phyloP scores from a whole-genome alignment of 2,113 vertebrate genomes.

The Strix uralensis region DNA sequence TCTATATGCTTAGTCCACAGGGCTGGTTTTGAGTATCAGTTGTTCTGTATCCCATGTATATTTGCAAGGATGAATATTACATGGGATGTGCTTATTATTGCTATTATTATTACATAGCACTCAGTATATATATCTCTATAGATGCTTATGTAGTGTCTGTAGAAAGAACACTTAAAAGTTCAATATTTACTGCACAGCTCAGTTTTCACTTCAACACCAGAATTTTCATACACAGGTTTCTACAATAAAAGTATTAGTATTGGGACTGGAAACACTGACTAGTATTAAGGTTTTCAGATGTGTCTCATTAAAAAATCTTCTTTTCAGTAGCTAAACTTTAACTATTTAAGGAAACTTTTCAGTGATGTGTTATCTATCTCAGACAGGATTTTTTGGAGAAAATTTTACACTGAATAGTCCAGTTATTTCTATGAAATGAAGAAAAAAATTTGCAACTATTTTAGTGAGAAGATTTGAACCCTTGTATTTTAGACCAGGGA shows the following conservation, averaged over 20 bases:
- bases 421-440: not conserved
- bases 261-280: not conserved
- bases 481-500: not conserved
- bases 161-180: not conserved
- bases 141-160: not conserved
- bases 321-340: not conserved
- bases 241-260: not conserved
- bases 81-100: not conserved
- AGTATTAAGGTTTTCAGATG: not conserved
- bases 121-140: not conserved
- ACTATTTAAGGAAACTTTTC: not conserved
- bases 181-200: not conserved
- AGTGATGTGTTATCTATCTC: not conserved
- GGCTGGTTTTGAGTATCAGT: not conserved
- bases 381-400: not conserved
- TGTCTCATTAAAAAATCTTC: not conserved
- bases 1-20: not conserved
- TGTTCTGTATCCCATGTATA: not conserved
- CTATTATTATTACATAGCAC: not conserved
- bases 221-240: not conserved
- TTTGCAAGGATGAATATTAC: not conserved
- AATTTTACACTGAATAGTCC: not conserved
- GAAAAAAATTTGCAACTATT: not conserved
- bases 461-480: not conserved
- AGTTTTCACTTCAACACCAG: not conserved